These are phyloP conservation scores for Phataginus tetradactyla DNA, from an alignment of 2,797 vertebrate genomes.

Conservation along the genomic window DNA sequence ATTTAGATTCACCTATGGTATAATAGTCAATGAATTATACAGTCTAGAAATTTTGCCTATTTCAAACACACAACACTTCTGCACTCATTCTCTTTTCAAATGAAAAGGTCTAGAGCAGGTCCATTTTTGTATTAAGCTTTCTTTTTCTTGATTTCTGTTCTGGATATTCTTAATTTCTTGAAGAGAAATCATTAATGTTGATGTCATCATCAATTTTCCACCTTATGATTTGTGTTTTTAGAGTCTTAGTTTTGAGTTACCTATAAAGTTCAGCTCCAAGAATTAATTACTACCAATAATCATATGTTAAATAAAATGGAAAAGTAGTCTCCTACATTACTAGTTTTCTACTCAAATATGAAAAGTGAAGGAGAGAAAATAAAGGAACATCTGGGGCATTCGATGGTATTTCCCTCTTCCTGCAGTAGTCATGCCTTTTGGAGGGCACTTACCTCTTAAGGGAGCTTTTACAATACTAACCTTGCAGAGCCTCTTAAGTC, in stretches of 20 bases:
- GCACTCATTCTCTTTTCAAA: background rate
- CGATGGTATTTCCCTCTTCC: background rate
- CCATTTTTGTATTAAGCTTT: no score
- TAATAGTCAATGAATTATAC: background rate
- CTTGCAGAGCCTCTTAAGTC: constrained; percentile 93
- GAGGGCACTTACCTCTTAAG: background rate
- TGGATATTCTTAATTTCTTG: no score
- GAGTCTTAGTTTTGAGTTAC: background rate
- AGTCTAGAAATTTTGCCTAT: background rate
- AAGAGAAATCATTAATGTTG: no score
- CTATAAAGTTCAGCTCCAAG: background rate
- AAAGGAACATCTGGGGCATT: background rate
- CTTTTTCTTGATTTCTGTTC: no score
- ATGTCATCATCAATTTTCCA: no score
- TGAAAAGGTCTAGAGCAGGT: background rate
- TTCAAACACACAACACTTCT: background rate
- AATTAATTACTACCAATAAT: constrained; percentile 5
- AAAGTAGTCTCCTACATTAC: background rate
- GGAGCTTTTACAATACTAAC: constrained; percentile 83
- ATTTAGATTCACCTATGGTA: background rate
- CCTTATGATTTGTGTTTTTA: no score
- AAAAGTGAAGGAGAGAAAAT: background rate
- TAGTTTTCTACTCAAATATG: background rate
- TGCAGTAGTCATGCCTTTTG: background rate
- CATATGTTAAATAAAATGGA: constrained; percentile 14